Evolutionary conservation across 2,888 invertebrate genomes (phyloP), one percentile per base, ranked within the genome.

Genomic region (Ophioninae sp.): DNA sequence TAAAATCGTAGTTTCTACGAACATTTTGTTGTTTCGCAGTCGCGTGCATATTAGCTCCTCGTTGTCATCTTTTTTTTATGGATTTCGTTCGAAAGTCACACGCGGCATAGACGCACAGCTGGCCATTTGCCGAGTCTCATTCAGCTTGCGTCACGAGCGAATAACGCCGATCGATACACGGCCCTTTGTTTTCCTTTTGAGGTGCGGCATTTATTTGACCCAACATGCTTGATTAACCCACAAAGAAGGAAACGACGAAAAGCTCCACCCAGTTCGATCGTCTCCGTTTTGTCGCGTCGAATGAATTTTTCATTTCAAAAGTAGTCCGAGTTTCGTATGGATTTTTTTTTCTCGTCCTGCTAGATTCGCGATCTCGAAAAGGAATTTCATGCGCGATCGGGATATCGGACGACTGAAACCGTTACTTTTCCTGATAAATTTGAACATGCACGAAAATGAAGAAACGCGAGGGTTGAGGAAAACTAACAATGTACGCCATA

Each of bases 81-180:
- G 67, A 39, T 22, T 23, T 23, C 23, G 17, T 30, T 39, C 58
- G 61, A 6, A 30, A 20, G 8, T 61, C 41, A 22, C n/a, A 8
- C 78, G 81, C 77, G 81, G 77, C 74, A 78, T 51, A 30, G 64
- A 58, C 44, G 30, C 69, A 75, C 83, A 83, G 81, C 83, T 81
- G 83, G 76, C 73, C 68, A 58, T 65, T 77, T 30, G 63, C 30
- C 77, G 74, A 20, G 44, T 51, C 61, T 64, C 37, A 74, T 74
- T 58, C 68, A 73, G 71, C 69, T 59, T 83, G 83, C 83, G 83
- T 80, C 83, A 81, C 78, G 65, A 63, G 77, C 73, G 41, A 69
- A 69, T 56, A 51, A 13, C 51, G 22, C 39, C 81, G 81, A 81
- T 83, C 83, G 83, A 83, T 83, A 83, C 61, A 44, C 71, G 63